phyloP scores from a whole-genome alignment of 2,797 vertebrate species.

The Tapirus indicus region DNA sequence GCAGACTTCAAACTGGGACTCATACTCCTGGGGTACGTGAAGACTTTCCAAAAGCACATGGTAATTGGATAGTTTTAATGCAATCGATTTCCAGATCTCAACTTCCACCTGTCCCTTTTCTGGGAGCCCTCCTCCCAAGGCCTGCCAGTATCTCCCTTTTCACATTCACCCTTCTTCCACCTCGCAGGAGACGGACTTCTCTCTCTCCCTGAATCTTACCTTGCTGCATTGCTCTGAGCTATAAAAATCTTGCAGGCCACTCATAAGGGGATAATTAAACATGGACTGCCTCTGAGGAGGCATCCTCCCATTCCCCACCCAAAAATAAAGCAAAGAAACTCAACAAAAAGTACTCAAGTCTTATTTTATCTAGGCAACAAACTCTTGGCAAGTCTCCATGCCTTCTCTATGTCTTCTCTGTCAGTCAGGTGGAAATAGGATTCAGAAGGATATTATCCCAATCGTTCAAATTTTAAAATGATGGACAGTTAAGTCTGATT shows the following conservation, averaged over 20 bases:
- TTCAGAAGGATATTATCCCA: not conserved
- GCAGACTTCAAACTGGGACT: not conserved
- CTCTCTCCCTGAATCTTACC: not conserved
- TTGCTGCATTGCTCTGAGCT: not conserved
- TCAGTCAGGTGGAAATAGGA: not conserved
- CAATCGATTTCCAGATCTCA: not conserved
- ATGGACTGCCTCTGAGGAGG: not conserved
- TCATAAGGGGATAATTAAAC: constrained; percentile 4
- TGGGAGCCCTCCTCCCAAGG: not conserved
- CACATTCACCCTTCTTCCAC: not conserved
- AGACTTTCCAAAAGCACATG: not conserved
- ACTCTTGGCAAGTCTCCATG: not conserved
- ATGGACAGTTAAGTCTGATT: not conserved
- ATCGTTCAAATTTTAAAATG: not conserved
- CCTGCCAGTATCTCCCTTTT: not conserved
- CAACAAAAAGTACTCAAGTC: not conserved
- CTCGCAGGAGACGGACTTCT: not conserved
- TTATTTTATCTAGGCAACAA: constrained; percentile 2
- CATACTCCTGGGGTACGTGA: not conserved
- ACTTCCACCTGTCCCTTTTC: not conserved
- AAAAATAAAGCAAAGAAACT: not conserved
- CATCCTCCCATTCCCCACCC: not conserved
- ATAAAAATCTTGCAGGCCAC: not conserved
- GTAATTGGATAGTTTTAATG: not conserved
- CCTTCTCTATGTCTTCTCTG: not conserved